Evolutionary conservation across 2,888 invertebrate species (phyloP).

Genomic region (Chrysotoxum bicinctum): DNA sequence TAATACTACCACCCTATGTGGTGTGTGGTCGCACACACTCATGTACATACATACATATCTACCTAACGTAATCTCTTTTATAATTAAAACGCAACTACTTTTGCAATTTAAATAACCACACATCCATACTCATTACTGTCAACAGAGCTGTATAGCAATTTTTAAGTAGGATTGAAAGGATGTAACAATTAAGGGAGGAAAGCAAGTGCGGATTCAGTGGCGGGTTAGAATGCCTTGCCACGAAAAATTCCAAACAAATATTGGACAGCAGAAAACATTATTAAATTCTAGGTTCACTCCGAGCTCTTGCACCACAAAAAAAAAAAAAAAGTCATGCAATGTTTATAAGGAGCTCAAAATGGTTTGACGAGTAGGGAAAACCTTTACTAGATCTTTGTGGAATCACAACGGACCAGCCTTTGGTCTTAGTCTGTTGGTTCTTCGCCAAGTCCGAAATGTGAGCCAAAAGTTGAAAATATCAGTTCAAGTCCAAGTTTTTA

Average conservation of each 20-base stretch:
- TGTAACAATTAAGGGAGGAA: not conserved
- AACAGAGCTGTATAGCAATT: not conserved
- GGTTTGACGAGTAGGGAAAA: too few species aligned
- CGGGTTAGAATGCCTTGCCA: not conserved
- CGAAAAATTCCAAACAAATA: not conserved
- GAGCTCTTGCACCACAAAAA: too few species aligned
- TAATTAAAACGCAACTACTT: constrained; percentile 21
- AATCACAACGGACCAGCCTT: too few species aligned
- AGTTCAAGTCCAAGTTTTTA: too few species aligned
- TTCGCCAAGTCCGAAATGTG: too few species aligned
- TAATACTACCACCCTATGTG: not conserved
- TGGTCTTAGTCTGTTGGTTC: too few species aligned
- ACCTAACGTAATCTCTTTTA: constrained; percentile 7
- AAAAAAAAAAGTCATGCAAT: too few species aligned
- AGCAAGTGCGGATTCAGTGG: not conserved
- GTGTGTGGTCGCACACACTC: not conserved
- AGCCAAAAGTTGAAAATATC: too few species aligned
- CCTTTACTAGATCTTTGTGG: too few species aligned
- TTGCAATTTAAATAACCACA: constrained; percentile 2
- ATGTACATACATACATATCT: not conserved
- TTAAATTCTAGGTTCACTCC: too few species aligned
- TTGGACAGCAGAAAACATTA: too few species aligned
- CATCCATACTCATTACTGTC: not conserved
- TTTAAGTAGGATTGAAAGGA: not conserved
- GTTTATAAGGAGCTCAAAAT: too few species aligned